Percentiles rank a stretch among this genome's conserved stretches.
Evolutionary conservation across 37 sponge, comb jelly and placozoan species (phyloP).

Genomic region (Bolinopsis microptera): DNA sequence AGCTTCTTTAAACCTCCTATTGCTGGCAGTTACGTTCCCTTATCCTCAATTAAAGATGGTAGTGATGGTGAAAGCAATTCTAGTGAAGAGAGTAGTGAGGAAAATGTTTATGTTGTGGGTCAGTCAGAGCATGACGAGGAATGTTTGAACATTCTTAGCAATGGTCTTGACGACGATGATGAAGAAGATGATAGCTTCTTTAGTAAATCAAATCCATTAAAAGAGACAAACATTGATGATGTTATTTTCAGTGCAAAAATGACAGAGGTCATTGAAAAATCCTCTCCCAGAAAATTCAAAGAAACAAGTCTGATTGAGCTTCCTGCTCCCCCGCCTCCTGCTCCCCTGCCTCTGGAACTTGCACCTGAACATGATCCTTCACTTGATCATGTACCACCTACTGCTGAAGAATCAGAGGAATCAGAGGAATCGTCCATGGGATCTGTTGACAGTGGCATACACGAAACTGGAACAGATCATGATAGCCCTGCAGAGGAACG

Average conservation of each 20-base stretch:
- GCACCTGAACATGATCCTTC: too few species aligned
- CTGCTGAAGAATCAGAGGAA: slow-evolving; percentile 27
- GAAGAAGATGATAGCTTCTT: slow-evolving; percentile 25
- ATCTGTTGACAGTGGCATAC: slow-evolving; percentile 55
- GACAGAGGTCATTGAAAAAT: slow-evolving; percentile 45
- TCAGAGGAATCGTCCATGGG: slow-evolving; percentile 54
- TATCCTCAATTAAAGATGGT: slow-evolving; percentile 17
- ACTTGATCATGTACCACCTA: not conserved
- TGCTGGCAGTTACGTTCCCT: slow-evolving; percentile 18
- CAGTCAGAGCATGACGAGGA: slow-evolving; percentile 40
- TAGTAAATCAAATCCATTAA: not conserved
- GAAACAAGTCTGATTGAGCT: slow-evolving; percentile 52
- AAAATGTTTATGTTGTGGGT: slow-evolving; percentile 43
- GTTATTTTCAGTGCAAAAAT: slow-evolving; percentile 53
- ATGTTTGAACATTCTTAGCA: slow-evolving; percentile 29
- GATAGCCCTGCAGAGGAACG: slow-evolving; percentile 49
- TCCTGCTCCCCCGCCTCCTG: not conserved
- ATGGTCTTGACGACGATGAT: slow-evolving; percentile 62
- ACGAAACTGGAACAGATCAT: slow-evolving; percentile 55
- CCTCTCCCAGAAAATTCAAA: slow-evolving; percentile 41
- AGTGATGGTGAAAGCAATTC: slow-evolving; percentile 42
- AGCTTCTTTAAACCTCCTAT: slow-evolving; percentile 17
- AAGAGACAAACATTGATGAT: slow-evolving; percentile 60
- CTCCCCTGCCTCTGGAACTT: not conserved
- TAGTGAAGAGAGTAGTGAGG: slow-evolving; percentile 50